phyloP scores from a whole-genome alignment of 2,113 vertebrate species.

The Eclectus roratus region DNA sequence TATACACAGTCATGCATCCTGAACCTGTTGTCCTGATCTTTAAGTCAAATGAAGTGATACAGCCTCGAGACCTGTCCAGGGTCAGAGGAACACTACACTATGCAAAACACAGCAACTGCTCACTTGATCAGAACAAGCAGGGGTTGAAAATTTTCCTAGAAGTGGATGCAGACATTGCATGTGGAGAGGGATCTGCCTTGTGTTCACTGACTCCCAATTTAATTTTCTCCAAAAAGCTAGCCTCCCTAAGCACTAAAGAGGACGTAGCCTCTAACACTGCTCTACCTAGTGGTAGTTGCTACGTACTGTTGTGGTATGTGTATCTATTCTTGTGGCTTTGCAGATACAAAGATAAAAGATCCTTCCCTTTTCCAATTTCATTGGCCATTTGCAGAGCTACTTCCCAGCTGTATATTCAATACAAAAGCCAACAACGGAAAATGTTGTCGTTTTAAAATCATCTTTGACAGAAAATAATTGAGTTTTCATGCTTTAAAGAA shows the following conservation, averaged over 20 bases:
- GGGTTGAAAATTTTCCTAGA: background rate
- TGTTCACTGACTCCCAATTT: background rate
- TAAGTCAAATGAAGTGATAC: background rate
- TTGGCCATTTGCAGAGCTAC: background rate
- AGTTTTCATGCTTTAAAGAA: background rate
- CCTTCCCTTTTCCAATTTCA: background rate
- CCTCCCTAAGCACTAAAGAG: background rate
- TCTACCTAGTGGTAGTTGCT: background rate
- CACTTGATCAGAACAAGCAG: background rate
- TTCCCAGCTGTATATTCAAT: background rate
- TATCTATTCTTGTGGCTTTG: background rate
- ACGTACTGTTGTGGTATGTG: background rate
- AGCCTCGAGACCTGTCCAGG: no score
- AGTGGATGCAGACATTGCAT: accelerated
- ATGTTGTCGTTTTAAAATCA: background rate
- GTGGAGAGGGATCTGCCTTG: background rate
- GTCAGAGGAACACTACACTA: background rate
- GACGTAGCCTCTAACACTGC: background rate
- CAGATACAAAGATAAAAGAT: background rate
- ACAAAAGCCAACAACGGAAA: background rate
- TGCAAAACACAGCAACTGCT: background rate
- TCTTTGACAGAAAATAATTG: background rate
- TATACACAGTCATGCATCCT: no score
- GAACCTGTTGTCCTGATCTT: background rate
- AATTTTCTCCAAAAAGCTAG: background rate